Conservation (phyloP, 2,113 vertebrate genomes). For the Corvus hawaiiensis region DNA sequence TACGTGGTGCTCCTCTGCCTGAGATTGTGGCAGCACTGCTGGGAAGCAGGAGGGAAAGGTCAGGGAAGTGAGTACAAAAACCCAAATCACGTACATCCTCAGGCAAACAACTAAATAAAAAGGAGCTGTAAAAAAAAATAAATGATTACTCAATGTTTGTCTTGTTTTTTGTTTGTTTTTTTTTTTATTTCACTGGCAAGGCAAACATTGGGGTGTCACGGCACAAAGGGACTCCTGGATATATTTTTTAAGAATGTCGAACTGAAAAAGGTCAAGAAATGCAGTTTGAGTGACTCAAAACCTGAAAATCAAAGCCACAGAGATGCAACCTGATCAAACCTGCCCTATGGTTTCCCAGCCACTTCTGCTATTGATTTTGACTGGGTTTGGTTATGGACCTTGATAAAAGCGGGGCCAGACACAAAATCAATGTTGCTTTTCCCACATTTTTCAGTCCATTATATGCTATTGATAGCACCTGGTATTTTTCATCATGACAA, state of each 20-base stretch:
- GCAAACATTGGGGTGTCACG: background rate
- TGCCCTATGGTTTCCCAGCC: background rate
- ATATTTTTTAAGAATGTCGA: background rate
- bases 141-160: background rate
- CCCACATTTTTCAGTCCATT: background rate
- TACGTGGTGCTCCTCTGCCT: background rate
- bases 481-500: background rate
- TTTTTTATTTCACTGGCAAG: background rate
- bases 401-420: background rate
- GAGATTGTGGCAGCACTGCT: background rate
- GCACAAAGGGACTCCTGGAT: background rate
- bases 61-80: background rate
- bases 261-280: background rate
- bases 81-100: background rate
- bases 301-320: background rate
- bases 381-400: background rate
- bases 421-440: conserved; percentile 4
- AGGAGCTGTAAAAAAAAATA: background rate
- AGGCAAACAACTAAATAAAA: background rate
- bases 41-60: background rate
- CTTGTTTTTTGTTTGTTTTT: background rate
- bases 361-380: conserved; percentile 31
- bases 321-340: background rate
- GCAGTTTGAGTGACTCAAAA: background rate
- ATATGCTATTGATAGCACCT: background rate